Percentiles rank a stretch among this genome's conserved stretches.
Conservation (phyloP, 2,113 vertebrate species). For the Anarrhichthys ocellatus region DNA sequence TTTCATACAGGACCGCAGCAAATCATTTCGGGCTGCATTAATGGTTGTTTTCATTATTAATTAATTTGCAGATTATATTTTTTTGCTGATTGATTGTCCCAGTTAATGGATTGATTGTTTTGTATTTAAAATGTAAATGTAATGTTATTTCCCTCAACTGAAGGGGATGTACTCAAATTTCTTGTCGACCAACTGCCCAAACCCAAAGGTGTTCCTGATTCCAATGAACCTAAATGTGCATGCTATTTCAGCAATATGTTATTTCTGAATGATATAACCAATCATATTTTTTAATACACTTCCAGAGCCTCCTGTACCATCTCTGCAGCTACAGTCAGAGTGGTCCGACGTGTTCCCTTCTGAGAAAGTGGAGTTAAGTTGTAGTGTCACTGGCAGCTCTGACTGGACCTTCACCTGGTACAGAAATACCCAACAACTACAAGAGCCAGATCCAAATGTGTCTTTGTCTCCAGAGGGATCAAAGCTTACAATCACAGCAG, state of each 20-base stretch:
- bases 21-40: not conserved
- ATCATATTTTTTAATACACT: not conserved
- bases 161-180: not conserved
- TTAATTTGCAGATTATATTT: not conserved
- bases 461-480: not conserved
- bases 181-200: not conserved
- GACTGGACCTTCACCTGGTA: conserved; percentile 63
- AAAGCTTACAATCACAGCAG: conserved; percentile 31
- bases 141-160: not conserved
- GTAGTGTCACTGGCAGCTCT: conserved; percentile 2
- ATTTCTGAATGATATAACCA: not conserved
- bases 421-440: not conserved
- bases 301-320: conserved; percentile 47
- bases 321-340: not conserved
- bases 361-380: conserved; percentile 58
- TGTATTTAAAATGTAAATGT: not conserved
- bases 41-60: not conserved
- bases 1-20: not conserved
- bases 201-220: not conserved
- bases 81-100: not conserved
- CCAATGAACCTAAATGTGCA: not conserved
- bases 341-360: conserved; percentile 42
- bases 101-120: not conserved
- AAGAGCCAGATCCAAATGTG: not conserved
- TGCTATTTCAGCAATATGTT: not conserved